Conservation (phyloP, 2,113 vertebrate species). For the Phylloscopus trochilus region DNA sequence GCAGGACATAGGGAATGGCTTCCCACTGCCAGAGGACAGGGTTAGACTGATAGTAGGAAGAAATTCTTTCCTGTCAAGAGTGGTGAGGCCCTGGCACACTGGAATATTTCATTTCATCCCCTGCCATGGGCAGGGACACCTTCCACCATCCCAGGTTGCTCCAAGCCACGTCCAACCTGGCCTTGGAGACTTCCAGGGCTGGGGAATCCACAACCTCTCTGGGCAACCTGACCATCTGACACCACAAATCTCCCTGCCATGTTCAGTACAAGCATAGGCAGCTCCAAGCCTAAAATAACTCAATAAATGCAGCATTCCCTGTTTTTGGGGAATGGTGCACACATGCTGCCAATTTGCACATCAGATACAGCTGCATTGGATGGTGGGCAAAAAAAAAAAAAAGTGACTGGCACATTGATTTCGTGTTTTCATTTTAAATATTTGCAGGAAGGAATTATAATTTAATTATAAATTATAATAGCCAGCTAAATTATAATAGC, state of each 20-base stretch:
- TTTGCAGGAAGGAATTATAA: background rate
- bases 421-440: background rate
- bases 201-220: background rate
- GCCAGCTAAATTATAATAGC: too few species aligned
- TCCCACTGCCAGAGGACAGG: background rate
- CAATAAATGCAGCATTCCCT: background rate
- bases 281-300: background rate
- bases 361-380: background rate
- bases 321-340: background rate
- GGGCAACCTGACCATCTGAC: background rate
- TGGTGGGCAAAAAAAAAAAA: background rate
- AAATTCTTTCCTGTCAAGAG: background rate
- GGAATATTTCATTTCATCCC: background rate
- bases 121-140: background rate
- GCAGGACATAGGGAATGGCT: background rate
- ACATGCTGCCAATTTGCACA: accelerated
- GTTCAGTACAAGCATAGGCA: background rate
- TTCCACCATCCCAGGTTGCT: background rate
- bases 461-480: too few species aligned
- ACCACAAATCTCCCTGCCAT: background rate
- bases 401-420: background rate
- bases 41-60: background rate
- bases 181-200: background rate
- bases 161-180: background rate
- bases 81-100: background rate